Conservation (phyloP, 2,113 vertebrate species). For the Edolisoma coerulescens region DNA sequence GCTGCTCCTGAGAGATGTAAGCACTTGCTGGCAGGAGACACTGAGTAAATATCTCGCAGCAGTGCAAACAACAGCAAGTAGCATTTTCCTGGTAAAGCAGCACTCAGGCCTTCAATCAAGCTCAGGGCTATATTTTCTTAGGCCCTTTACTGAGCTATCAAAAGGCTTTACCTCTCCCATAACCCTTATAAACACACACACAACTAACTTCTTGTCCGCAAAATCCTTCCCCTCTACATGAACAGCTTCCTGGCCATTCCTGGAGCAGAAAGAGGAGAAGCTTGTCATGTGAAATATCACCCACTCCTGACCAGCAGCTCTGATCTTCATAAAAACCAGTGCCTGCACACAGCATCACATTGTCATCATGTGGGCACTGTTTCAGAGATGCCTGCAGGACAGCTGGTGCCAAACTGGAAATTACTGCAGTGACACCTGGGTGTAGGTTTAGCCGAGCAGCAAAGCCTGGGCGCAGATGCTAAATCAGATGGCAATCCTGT, state of each 20-base stretch:
- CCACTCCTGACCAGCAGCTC: not conserved
- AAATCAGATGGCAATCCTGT: not conserved
- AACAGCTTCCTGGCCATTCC: not conserved
- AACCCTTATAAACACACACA: not conserved
- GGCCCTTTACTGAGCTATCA: not conserved
- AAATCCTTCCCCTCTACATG: not conserved
- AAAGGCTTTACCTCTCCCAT: not conserved
- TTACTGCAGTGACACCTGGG: not conserved
- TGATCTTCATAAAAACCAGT: not conserved
- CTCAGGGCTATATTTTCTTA: not conserved
- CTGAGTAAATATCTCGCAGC: not conserved
- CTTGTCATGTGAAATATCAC: rapidly evolving
- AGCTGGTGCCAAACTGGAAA: not conserved
- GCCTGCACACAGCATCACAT: not conserved
- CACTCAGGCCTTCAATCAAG: not conserved
- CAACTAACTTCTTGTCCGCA: not conserved
- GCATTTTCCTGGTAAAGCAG: not conserved
- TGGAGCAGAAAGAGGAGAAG: not conserved
- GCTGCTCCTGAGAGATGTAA: not conserved
- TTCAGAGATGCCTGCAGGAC: not conserved
- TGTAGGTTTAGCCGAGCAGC: not conserved
- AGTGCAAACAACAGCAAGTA: not conserved
- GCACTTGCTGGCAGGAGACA: not conserved
- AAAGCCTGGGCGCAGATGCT: not conserved
- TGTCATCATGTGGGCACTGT: not conserved